A percentile compares a stretch with the other conserved stretches of the same genome.
phyloP scores from a whole-genome alignment of 2,888 invertebrate species.

The Ametastegia equiseti region DNA sequence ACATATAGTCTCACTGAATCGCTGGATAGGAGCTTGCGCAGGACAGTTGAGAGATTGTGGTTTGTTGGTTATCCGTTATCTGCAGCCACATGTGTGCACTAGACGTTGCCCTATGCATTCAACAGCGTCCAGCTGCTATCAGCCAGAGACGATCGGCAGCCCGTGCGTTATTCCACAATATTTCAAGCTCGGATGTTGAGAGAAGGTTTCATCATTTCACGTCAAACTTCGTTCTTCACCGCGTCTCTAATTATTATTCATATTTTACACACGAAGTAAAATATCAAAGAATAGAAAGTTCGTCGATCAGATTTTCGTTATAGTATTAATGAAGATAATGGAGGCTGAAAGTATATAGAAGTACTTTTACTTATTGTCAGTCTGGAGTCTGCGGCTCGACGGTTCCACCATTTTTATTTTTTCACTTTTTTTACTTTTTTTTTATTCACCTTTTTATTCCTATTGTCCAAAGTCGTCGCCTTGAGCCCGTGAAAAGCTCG shows the following conservation, averaged over 20 bases:
- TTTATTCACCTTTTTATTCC: neutral
- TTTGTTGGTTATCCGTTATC: conserved; percentile 41
- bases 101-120: neutral
- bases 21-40: neutral
- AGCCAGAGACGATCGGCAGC: neutral
- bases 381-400: neutral
- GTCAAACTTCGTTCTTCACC: neutral
- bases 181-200: no score
- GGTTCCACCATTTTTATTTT: neutral
- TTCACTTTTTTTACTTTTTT: neutral
- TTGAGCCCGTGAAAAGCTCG: conserved; percentile 39
- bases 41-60: conserved; percentile 39
- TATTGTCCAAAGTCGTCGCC: conserved; percentile 28
- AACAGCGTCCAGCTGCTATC: neutral
- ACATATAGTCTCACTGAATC: neutral
- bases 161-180: neutral
- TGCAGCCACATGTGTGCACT: conserved; percentile 5
- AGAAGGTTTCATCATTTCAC: neutral
- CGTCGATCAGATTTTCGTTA: neutral
- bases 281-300: neutral
- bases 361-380: neutral
- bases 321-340: conserved; percentile 3
- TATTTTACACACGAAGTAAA: neutral
- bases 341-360: neutral
- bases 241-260: neutral